Evolutionary conservation across 2,888 invertebrate species (phyloP).

Genomic region (Dynastes maya): DNA sequence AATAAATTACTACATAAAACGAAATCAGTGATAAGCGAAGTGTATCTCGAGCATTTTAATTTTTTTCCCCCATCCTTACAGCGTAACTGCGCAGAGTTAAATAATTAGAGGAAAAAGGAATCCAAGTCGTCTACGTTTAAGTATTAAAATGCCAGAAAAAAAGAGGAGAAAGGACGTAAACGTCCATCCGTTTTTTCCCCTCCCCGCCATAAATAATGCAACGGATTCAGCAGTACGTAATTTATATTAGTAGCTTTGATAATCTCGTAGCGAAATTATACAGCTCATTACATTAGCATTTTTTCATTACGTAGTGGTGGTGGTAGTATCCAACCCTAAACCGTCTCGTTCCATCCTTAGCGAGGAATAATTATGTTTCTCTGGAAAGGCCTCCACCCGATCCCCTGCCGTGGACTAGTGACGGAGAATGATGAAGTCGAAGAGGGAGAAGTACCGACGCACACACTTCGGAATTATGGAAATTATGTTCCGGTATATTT

Average conservation of each 20-base stretch:
- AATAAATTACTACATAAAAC: too few species aligned
- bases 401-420: background rate
- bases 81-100: too few species aligned
- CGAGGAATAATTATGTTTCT: too few species aligned
- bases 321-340: background rate
- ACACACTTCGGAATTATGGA: constrained; percentile 33
- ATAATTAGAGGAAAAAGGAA: too few species aligned
- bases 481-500: constrained; percentile 47
- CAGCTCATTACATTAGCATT: constrained; percentile 49
- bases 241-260: constrained; percentile 48
- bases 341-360: background rate
- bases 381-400: too few species aligned
- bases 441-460: too few species aligned
- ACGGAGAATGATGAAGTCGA: background rate
- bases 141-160: too few species aligned
- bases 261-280: constrained; percentile 48
- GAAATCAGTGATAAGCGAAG: too few species aligned
- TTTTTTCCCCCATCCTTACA: too few species aligned
- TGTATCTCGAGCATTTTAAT: too few species aligned
- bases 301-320: constrained; percentile 15
- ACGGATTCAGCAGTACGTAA: constrained; percentile 25
- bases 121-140: too few species aligned
- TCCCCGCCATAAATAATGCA: constrained; percentile 22
- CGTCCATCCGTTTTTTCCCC: background rate
- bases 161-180: too few species aligned